phyloP scores from a whole-genome alignment of 2,113 vertebrate species.

The Dipodomys spectabilis region DNA sequence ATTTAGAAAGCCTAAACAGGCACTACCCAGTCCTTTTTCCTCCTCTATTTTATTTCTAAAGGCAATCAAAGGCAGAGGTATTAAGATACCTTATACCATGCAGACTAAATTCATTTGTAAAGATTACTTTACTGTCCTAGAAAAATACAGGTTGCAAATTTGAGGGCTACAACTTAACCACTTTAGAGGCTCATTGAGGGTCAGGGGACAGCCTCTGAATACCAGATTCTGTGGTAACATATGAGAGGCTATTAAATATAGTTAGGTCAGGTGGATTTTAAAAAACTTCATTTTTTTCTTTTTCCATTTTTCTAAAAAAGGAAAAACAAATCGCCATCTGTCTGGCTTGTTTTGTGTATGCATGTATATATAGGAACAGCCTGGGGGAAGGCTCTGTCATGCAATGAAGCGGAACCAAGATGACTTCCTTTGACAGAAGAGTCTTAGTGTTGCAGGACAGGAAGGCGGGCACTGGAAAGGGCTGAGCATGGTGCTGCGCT shows the following conservation, averaged over 20 bases:
- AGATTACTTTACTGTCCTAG: conserved; percentile 86
- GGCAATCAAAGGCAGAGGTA: conserved; percentile 83
- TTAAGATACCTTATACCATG: conserved; percentile 79
- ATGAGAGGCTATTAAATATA: conserved; percentile 81
- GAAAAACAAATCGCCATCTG: conserved; percentile 53
- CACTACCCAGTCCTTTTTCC: conserved; percentile 61
- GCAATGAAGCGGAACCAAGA: conserved; percentile 48
- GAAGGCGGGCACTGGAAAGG: background rate
- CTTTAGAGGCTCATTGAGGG: conserved; percentile 69
- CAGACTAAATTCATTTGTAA: conserved; percentile 78
- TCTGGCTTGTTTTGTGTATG: conserved; percentile 47
- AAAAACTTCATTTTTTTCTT: conserved; percentile 61
- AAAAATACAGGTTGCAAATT: conserved; percentile 85
- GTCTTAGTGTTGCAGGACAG: conserved; percentile 47
- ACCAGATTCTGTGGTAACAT: conserved; percentile 66
- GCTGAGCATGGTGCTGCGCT: background rate
- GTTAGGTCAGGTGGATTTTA: conserved; percentile 35
- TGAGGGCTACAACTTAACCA: conserved; percentile 66
- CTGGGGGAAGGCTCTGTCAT: conserved; percentile 53
- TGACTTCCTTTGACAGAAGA: background rate
- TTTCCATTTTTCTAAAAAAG: conserved; percentile 65
- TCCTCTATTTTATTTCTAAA: conserved; percentile 75
- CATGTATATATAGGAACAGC: background rate
- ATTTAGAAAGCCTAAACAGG: conserved; percentile 60
- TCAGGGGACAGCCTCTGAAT: conserved; percentile 67